Evolutionary conservation across 2,888 invertebrate species (phyloP), one percentile per base, ranked within the genome.

Genomic region (Tricholauxania praeusta): DNA sequence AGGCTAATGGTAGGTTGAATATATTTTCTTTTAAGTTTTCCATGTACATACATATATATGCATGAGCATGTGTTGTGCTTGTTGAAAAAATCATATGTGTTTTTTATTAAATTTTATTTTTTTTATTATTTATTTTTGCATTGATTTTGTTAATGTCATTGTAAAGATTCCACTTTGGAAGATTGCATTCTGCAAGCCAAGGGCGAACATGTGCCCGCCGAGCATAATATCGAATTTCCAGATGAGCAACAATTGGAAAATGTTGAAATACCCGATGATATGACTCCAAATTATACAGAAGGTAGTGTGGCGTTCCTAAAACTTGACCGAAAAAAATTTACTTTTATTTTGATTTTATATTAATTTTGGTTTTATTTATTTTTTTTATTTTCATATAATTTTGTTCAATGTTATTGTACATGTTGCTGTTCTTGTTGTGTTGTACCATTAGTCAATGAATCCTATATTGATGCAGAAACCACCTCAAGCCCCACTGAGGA

Each of bases 1-100:
- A 95, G 83, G 93, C 95, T 82, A 95, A 95, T 90, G 96, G 96
- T 96, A 88, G 91, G 91, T 87, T 7, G 28, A 19, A 17, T 15
- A 52, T 75, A 75, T 32, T 32, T 69, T 52, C 3, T 28, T 55
- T 51, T 71, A 68, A 48, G 52, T 51, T 68, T 32, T 48, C 19
- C 28, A 28, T 39, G 52, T 5, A 4, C 4, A 4, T 3, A 4
- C 4, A 4, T 3, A 14, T 71, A n/a, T 67, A 59, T 28, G 53
- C 55, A 53, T 49, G 48, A 72, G 60, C 15, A 39, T 39, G 39
- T 39, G 67, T 75, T 74, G 59, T 73, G 74, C 19, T 73, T 71
- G 66, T 78, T 76, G 74, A 63, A 74, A 22, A 28, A 28, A 28
- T 28, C 4, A 3, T 78, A 77, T 75, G n/a, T 76, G 75, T 76